Evolutionary conservation across 2,797 vertebrate genomes (phyloP).

Genomic region (Chaunax sp.): DNA sequence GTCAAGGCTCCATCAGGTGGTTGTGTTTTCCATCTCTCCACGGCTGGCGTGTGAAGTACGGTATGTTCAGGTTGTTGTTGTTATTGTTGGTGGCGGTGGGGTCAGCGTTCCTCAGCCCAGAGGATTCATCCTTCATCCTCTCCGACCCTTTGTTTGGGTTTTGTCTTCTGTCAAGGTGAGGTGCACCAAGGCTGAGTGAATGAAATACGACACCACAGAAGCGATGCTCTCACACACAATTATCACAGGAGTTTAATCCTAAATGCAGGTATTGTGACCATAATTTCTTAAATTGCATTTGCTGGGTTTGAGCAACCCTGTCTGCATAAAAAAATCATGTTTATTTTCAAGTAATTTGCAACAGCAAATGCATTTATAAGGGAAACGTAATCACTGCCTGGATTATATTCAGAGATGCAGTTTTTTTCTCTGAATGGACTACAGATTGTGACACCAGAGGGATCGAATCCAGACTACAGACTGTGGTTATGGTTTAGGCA

Average conservation of each 20-base stretch:
- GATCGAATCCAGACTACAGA: too few relatives aligned
- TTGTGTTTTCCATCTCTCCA: conserved; percentile 49
- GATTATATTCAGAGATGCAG: too few relatives aligned
- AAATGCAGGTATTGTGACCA: conserved; percentile 7
- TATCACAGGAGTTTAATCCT: conserved; percentile 8
- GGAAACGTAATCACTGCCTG: too few relatives aligned
- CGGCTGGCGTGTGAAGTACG: conserved; percentile 20
- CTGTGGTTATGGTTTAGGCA: too few relatives aligned
- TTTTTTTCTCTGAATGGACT: too few relatives aligned
- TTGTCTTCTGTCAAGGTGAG: conserved; percentile 40
- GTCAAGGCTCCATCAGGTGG: conserved; percentile 44
- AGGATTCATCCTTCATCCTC: conserved; percentile 35
- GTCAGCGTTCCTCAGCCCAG: conserved; percentile 23
- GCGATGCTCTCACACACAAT: neutral
- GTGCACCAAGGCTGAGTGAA: conserved; percentile 33
- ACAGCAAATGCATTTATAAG: too few relatives aligned
- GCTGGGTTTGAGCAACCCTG: too few relatives aligned
- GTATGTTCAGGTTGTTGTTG: conserved; percentile 8
- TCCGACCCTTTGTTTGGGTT: conserved; percentile 48
- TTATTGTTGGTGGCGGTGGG: conserved; percentile 1
- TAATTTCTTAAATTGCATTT: too few relatives aligned
- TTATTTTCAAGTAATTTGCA: too few relatives aligned
- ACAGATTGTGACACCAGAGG: too few relatives aligned
- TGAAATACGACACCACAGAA: conserved; percentile 40
- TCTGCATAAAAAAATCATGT: too few relatives aligned